Evolutionary conservation across 2,113 vertebrate genomes (phyloP).

Genomic region (Blennius ocellaris): DNA sequence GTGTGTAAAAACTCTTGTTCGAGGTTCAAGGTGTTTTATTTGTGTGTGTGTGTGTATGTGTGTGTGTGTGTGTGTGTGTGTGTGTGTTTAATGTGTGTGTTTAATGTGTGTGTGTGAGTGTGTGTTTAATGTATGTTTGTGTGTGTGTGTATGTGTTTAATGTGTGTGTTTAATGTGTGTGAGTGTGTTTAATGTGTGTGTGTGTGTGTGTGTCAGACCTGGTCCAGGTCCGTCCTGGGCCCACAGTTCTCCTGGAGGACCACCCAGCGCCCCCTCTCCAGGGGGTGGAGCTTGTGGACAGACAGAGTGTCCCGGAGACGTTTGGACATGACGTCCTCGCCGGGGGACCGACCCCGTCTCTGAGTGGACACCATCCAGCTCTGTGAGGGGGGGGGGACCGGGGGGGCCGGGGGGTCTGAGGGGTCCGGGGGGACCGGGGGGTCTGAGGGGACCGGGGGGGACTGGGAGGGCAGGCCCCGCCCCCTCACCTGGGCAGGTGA

Average conservation of each 20-base stretch:
- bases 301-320: conserved; percentile 81
- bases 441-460: not conserved
- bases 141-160: too few relatives aligned
- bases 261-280: conserved; percentile 90
- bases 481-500: conserved; percentile 46
- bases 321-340: conserved; percentile 75
- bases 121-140: too few relatives aligned
- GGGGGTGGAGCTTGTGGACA: conserved; percentile 83
- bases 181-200: too few relatives aligned
- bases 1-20: too few relatives aligned
- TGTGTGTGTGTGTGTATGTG: too few relatives aligned
- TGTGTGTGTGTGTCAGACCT: conserved; percentile 55
- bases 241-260: conserved; percentile 84
- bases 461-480: too few relatives aligned
- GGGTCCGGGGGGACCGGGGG: conserved; percentile 56
- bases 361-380: conserved; percentile 88
- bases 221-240: conserved; percentile 81
- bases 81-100: too few relatives aligned
- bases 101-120: too few relatives aligned
- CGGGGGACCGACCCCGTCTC: conserved; percentile 45
- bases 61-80: too few relatives aligned
- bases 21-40: too few relatives aligned
- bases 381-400: conserved; percentile 58
- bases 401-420: too few relatives aligned
- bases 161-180: too few relatives aligned